A percentile compares a stretch with the other conserved stretches of the same genome.
Evolutionary conservation across 2,113 vertebrate species (phyloP).

Genomic region (Cryptoleucopteryx plumbea): DNA sequence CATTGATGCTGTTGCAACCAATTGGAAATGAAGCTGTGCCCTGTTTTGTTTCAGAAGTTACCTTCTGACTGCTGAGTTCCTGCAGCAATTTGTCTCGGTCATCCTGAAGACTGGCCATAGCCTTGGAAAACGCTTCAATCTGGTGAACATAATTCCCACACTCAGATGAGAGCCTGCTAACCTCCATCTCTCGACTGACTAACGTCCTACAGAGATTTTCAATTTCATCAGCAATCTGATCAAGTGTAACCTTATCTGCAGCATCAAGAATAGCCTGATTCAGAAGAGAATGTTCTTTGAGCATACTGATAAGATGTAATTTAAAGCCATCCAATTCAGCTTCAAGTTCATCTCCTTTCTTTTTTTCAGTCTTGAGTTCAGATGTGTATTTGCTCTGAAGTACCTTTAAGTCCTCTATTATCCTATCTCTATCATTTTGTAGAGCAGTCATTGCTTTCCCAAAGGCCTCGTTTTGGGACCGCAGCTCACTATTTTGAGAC

Average conservation of each 20-base stretch:
- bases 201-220: conserved; percentile 68
- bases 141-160: conserved; percentile 69
- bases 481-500: conserved; percentile 63
- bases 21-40: conserved; percentile 45
- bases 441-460: conserved; percentile 82
- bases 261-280: conserved; percentile 31
- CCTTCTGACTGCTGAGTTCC: conserved; percentile 70
- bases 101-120: conserved; percentile 87
- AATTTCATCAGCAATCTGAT: conserved; percentile 64
- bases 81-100: conserved; percentile 83
- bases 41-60: conserved; percentile 64
- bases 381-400: conserved; percentile 72
- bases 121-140: conserved; percentile 81
- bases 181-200: conserved; percentile 66
- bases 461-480: conserved; percentile 79
- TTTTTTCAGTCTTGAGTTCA: conserved; percentile 69
- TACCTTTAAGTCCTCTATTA: conserved; percentile 80
- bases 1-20: conserved; percentile 3
- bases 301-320: not conserved
- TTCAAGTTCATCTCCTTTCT: conserved; percentile 66
- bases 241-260: conserved; percentile 55
- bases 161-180: conserved; percentile 67
- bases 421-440: conserved; percentile 82
- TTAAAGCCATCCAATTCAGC: conserved; percentile 66
- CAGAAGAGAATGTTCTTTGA: conserved; percentile 69